Conservation (phyloP, 2,797 vertebrate genomes). For the Artibeus lituratus region DNA sequence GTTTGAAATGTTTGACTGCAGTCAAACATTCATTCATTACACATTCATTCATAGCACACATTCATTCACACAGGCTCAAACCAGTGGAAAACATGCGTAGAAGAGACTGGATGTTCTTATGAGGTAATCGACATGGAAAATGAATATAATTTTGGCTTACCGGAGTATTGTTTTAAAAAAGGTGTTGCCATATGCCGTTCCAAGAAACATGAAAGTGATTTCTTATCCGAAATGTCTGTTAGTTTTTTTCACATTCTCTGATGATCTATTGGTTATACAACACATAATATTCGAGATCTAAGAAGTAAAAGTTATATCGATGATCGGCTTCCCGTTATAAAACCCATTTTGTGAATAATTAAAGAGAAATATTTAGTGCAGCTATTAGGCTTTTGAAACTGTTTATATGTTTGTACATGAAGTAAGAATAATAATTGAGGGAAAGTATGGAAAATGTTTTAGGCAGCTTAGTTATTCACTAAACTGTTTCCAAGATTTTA, state of each 20-base stretch:
- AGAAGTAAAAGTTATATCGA: background rate
- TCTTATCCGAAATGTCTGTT: conserved; percentile 8
- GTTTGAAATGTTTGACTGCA: background rate
- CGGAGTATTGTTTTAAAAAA: background rate
- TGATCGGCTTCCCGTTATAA: background rate
- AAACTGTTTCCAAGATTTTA: background rate
- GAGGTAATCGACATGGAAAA: background rate
- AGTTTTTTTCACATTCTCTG: background rate
- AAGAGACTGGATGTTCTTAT: background rate
- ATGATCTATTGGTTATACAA: background rate
- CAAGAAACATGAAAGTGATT: background rate
- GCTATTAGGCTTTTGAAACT: background rate
- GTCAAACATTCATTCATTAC: background rate
- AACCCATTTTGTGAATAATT: background rate
- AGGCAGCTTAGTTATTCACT: conserved; percentile 6
- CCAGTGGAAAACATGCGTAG: background rate
- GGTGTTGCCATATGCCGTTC: background rate
- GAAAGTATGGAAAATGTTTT: background rate
- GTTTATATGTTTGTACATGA: background rate
- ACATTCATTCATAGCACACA: background rate
- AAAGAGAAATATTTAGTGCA: conserved; percentile 4
- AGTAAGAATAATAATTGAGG: background rate
- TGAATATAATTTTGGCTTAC: background rate
- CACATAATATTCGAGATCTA: background rate
- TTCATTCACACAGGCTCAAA: background rate